Conservation (phyloP, 2,797 vertebrate genomes). For the Falco novaeseelandiae region DNA sequence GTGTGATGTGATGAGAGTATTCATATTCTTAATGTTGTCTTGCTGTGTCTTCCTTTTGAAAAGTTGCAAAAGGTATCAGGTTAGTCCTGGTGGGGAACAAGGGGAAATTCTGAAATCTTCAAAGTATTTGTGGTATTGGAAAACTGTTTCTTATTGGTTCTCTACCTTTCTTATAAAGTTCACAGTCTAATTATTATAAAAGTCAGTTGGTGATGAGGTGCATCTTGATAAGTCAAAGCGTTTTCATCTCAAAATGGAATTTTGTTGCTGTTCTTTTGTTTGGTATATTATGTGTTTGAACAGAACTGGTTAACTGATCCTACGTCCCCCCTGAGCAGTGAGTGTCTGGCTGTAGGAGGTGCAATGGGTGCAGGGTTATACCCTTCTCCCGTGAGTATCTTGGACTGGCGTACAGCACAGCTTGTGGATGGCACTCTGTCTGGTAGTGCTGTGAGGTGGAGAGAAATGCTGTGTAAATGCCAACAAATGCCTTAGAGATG, state of each 20-base stretch:
- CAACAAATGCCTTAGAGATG: background rate
- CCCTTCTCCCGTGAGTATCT: background rate
- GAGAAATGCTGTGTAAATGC: background rate
- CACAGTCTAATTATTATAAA: background rate
- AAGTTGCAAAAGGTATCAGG: background rate
- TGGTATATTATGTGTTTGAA: background rate
- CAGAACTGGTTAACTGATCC: background rate
- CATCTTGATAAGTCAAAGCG: background rate
- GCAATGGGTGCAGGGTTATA: background rate
- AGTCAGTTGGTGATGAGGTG: background rate
- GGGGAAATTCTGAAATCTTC: background rate
- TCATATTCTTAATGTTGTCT: background rate
- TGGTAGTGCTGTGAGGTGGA: background rate
- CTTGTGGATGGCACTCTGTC: background rate
- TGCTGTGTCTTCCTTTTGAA: background rate
- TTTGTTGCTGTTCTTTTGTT: background rate
- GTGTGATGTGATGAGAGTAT: background rate
- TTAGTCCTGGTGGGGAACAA: background rate
- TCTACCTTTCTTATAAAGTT: background rate
- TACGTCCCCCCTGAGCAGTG: accelerated
- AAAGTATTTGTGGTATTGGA: background rate
- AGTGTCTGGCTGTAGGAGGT: background rate
- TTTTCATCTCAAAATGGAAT: background rate
- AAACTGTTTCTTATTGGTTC: background rate
- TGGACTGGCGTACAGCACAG: background rate